Conservation (phyloP, 1,140 invertebrate genomes). For the Ceratosolen solmsi region DNA sequence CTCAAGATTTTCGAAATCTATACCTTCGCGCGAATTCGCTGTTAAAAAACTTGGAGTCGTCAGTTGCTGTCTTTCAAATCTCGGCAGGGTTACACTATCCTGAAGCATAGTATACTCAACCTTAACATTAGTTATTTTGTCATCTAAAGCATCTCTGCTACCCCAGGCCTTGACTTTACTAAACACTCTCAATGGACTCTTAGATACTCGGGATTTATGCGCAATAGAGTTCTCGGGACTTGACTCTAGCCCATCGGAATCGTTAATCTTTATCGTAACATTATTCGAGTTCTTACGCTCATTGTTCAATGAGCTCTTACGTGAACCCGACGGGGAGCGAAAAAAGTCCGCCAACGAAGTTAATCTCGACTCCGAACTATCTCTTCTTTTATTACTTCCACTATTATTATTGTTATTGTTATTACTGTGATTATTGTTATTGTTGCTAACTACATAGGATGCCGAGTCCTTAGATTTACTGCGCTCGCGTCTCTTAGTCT, state of each 20-base stretch:
- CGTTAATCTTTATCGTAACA: constrained; percentile 63
- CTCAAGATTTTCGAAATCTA: constrained; percentile 70
- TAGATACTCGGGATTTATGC: constrained; percentile 67
- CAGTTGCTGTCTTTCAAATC: constrained; percentile 27
- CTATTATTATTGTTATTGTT: constrained; percentile 6
- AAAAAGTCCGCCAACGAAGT: constrained; percentile 69
- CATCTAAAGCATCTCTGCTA: constrained; percentile 67
- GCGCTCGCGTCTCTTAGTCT: constrained; percentile 66
- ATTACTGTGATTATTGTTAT: constrained; percentile 1
- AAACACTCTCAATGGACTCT: constrained; percentile 68
- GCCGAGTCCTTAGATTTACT: constrained; percentile 71
- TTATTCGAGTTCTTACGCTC: constrained; percentile 61
- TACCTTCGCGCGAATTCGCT: constrained; percentile 68
- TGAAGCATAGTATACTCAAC: constrained; percentile 64
- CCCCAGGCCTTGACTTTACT: constrained; percentile 68
- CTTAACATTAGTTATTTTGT: constrained; percentile 55
- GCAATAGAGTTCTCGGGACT: constrained; percentile 67
- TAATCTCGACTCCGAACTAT: constrained; percentile 69
- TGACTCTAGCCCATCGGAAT: constrained; percentile 63
- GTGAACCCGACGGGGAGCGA: constrained; percentile 69
- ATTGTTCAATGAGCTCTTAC: constrained; percentile 65
- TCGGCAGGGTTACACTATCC: constrained; percentile 48
- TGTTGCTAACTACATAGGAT: not conserved
- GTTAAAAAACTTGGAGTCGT: constrained; percentile 64
- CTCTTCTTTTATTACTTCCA: constrained; percentile 60